These are phyloP conservation scores for Brachyalestes nurse DNA, from an alignment of 2,797 vertebrate genomes.

Conservation along the genomic window DNA sequence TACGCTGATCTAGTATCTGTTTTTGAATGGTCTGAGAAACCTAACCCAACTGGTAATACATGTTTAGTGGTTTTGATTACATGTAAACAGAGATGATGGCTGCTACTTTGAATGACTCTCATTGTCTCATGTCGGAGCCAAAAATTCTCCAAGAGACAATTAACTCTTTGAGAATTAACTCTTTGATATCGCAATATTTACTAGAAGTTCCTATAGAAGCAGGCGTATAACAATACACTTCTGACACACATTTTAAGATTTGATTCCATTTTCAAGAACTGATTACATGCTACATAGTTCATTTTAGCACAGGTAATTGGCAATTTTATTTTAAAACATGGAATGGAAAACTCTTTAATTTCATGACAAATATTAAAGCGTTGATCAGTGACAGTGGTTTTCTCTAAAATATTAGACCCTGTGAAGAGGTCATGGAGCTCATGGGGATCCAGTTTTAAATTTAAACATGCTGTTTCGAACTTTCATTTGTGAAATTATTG, in stretches of 20 bases:
- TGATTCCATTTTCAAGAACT: too few species aligned
- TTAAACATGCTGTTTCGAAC: not conserved
- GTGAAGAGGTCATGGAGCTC: not conserved
- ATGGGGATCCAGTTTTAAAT: not conserved
- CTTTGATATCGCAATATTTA: not conserved
- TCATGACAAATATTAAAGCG: not conserved
- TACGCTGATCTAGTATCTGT: not conserved
- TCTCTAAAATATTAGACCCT: not conserved
- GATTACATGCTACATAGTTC: not conserved
- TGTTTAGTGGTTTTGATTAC: slow-evolving; percentile 12
- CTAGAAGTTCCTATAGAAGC: too few species aligned
- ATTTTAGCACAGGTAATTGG: not conserved
- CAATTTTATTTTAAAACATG: not conserved
- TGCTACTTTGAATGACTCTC: not conserved
- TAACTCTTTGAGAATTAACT: not conserved
- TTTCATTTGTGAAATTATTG: not conserved
- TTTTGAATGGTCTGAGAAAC: not conserved
- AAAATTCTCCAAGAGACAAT: not conserved
- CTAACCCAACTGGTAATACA: not conserved
- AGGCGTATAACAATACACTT: too few species aligned
- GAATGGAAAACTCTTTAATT: not conserved
- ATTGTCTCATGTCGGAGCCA: not conserved
- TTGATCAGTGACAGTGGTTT: not conserved
- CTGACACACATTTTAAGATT: too few species aligned
- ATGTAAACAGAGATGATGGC: not conserved